These are phyloP conservation scores for Buceros bicornis DNA, from an alignment of 2,797 vertebrate species.

Conservation along the genomic window DNA sequence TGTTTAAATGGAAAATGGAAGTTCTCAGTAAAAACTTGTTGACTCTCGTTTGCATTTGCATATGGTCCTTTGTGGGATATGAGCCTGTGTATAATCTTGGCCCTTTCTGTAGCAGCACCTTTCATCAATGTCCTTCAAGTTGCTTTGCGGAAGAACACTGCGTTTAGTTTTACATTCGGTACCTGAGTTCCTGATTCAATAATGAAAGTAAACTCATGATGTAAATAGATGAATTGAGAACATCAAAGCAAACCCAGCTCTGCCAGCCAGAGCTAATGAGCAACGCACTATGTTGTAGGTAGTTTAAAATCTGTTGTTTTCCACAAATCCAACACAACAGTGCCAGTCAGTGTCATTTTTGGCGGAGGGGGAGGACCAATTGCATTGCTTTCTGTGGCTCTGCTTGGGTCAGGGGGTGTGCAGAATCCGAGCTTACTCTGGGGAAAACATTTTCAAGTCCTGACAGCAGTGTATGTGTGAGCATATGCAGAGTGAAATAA, in stretches of 20 bases:
- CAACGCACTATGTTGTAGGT: not conserved
- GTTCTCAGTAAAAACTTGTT: constrained; percentile 59
- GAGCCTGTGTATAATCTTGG: not conserved
- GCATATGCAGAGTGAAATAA: not conserved
- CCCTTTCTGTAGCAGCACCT: not conserved
- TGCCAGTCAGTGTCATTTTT: not conserved
- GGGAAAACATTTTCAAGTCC: not conserved
- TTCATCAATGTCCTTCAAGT: not conserved
- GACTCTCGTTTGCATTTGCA: constrained; percentile 48
- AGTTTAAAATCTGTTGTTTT: not conserved
- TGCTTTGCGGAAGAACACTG: not conserved
- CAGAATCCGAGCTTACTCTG: not conserved
- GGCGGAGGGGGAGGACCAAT: not conserved
- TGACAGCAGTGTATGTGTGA: not conserved
- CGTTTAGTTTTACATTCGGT: not conserved
- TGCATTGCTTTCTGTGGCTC: not conserved
- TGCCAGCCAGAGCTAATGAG: not conserved
- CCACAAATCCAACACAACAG: not conserved
- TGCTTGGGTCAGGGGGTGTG: not conserved
- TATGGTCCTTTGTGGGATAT: not conserved
- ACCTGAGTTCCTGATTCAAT: not conserved
- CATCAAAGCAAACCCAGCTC: not conserved
- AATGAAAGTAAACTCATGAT: not conserved
- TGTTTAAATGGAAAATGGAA: constrained; percentile 74
- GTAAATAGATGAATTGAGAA: not conserved